Evolutionary conservation across 2,888 invertebrate species (phyloP).

Genomic region (Agonopterix heracliana): DNA sequence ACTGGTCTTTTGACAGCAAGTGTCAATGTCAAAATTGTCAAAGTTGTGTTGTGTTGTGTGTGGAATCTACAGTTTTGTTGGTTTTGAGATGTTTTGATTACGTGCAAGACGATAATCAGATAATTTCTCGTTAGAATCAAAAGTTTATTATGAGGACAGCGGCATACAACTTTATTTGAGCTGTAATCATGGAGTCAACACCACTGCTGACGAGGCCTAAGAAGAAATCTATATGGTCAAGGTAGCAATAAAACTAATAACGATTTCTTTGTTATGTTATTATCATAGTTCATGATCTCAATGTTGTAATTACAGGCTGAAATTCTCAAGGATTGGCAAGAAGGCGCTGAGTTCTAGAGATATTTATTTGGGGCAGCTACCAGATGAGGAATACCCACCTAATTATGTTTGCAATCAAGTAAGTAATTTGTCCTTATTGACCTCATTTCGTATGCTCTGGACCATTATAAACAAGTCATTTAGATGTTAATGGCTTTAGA

Average conservation of each 20-base stretch:
- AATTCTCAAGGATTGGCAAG: constrained; percentile 84
- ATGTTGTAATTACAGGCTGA: constrained; percentile 77
- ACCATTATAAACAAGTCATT: background rate
- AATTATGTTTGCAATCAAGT: constrained; percentile 97
- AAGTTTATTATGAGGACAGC: background rate
- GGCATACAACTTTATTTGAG: background rate
- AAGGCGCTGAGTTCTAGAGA: constrained; percentile 85
- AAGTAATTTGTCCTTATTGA: constrained; percentile 19
- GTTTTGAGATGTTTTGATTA: constrained; percentile 4
- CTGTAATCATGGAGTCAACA: constrained; percentile 59
- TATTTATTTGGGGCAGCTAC: constrained; percentile 85
- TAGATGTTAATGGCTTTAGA: background rate
- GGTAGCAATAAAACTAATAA: constrained; percentile 37
- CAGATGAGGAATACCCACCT: constrained; percentile 90
- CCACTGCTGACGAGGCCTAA: constrained; percentile 57
- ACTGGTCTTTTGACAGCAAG: no score
- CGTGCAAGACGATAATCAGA: background rate
- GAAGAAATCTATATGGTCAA: constrained; percentile 65
- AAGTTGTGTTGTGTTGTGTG: no score
- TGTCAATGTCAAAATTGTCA: no score
- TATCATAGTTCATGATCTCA: background rate
- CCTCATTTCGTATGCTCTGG: background rate
- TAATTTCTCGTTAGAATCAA: background rate
- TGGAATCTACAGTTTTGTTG: no score
- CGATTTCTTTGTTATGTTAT: constrained; percentile 17